phyloP scores from a whole-genome alignment of 2,888 invertebrate species.

The Latrodectus hesperus region DNA sequence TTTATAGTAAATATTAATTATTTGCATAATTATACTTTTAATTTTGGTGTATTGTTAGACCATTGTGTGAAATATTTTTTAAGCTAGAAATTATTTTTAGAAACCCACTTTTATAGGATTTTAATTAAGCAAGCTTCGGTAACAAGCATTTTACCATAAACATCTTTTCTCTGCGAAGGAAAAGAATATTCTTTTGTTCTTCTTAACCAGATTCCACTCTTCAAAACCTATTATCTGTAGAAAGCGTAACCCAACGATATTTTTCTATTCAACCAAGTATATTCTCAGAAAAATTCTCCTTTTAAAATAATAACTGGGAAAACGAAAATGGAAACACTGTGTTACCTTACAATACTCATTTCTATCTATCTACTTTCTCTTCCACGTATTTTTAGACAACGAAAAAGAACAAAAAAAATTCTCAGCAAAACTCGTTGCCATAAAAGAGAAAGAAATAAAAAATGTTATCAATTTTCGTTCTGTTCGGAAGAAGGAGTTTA shows the following conservation, averaged over 20 bases:
- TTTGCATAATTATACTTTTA: too few relatives aligned
- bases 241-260: background rate
- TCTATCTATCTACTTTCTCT: conserved; percentile 44
- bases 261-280: conserved; percentile 9
- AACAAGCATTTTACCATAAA: background rate
- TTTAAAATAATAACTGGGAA: conserved; percentile 18
- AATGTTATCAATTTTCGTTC: conserved; percentile 68
- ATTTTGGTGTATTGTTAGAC: too few relatives aligned
- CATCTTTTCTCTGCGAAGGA: background rate
- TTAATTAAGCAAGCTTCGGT: background rate
- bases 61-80: too few relatives aligned
- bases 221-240: conserved; percentile 5
- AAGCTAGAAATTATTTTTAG: too few relatives aligned
- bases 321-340: conserved; percentile 34
- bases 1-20: too few relatives aligned
- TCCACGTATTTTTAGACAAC: conserved; percentile 45
- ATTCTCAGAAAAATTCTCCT: background rate
- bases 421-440: conserved; percentile 26
- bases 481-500: conserved; percentile 64
- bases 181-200: background rate
- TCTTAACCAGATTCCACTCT: background rate
- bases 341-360: conserved; percentile 53
- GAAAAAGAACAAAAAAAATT: conserved; percentile 35
- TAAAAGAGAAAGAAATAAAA: conserved; percentile 48
- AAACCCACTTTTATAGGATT: too few relatives aligned